These are phyloP conservation scores for Misgurnus mizolepis DNA, from an alignment of 2,113 vertebrate genomes.

Conservation along the genomic window DNA sequence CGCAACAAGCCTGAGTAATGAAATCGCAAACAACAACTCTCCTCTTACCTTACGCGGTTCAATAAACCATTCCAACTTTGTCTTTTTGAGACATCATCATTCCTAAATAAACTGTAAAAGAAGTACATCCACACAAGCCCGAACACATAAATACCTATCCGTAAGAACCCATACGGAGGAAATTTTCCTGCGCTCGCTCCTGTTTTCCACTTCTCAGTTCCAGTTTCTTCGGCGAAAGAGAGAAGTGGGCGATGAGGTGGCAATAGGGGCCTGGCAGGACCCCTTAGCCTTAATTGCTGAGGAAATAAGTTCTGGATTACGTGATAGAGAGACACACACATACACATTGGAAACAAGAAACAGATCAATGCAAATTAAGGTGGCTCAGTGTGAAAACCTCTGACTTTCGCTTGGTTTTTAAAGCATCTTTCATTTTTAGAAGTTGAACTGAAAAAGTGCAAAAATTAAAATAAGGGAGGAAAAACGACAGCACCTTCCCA, in stretches of 20 bases:
- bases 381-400: constrained; percentile 71
- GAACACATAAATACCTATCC: constrained; percentile 99
- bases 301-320: constrained; percentile 96
- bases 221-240: constrained; percentile 93
- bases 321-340: constrained; percentile 98
- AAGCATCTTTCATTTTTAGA: neutral
- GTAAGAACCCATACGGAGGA: constrained; percentile 99
- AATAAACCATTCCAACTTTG: constrained; percentile 74
- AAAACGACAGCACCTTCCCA: neutral
- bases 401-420: neutral
- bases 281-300: constrained; percentile 98
- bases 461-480: neutral
- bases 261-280: constrained; percentile 93
- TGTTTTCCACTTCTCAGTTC: constrained; percentile 95
- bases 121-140: constrained; percentile 99
- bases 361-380: constrained; percentile 85
- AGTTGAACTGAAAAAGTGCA: neutral
- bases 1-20: constrained; percentile 44
- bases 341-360: constrained; percentile 90
- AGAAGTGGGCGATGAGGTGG: constrained; percentile 88
- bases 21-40: constrained; percentile 68
- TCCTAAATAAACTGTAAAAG: constrained; percentile 90
- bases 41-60: constrained; percentile 94
- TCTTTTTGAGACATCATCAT: constrained; percentile 72
- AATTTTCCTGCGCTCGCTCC: constrained; percentile 97